Base-by-base conservation (phyloP, 2,888 invertebrate species). In the Linnaemya vulpina region DNA sequence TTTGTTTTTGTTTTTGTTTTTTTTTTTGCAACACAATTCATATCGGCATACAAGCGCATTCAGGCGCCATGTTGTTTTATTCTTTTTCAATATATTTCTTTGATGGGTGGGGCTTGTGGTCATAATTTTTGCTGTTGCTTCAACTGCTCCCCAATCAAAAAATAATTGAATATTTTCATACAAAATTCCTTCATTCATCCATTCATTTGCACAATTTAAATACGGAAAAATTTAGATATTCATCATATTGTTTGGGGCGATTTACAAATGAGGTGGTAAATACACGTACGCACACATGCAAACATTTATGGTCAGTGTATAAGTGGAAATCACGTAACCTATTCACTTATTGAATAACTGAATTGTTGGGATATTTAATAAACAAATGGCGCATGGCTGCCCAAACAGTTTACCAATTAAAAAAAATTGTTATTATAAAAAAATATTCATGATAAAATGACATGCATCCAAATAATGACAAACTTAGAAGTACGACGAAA, bases 51-150 rank as follows among this genome's bases (percentile, higher is more conserved):
- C 46, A 25, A 68, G 46, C 63, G 63, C 46, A 55, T 70, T 3
- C 38, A 40, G 30, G 65, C 85, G 85, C 85, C 85, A 85, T 85
- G 55, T 85, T 85, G 85, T 78, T 85, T 68, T 65, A 49, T 76
- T 49, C 49, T 38, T 62, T 65, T 60, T 25, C 25, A 74, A 55
- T 30, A 17, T 75, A 74, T 68, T 49, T 46, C 38, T 60, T 53
- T 38, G 70, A 73, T 82, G 85, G 85, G 85, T 79, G 85, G 85
- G 82, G 82, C 82, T 85, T 85, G 78, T 79, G 82, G 82, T 75
- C 65, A 65, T 62, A 46, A 58, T 67, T 65, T 71, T 65, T 70
- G 51, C 38, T 46, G 30, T 30, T 53, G 35, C 25, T 63, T 63
- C n/a, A 30, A n/a, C n/a, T 70, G 74, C 70, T 70, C 84, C 70